A percentile compares a stretch with the other conserved stretches of the same genome.
phyloP scores from a whole-genome alignment of 2,797 vertebrate species.

The Urocyon cinereoargenteus region DNA sequence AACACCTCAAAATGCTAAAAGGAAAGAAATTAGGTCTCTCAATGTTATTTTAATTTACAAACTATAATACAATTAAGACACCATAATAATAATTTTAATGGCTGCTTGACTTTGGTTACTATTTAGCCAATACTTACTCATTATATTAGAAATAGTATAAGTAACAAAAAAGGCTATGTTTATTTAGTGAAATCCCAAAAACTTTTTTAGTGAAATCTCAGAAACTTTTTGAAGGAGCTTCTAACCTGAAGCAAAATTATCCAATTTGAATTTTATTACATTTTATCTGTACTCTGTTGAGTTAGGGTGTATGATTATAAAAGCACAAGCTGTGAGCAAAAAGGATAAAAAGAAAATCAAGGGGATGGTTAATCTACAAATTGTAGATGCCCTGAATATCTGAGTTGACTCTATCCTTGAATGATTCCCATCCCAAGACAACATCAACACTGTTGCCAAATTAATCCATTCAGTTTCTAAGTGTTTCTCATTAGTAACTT shows the following conservation, averaged over 20 bases:
- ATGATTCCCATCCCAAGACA: background rate
- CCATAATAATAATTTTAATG: background rate
- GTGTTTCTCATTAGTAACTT: constrained; percentile 30
- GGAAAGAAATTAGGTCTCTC: background rate
- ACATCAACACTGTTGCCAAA: background rate
- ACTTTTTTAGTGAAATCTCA: background rate
- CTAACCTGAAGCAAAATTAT: constrained; percentile 10
- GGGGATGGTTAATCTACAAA: background rate
- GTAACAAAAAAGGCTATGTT: background rate
- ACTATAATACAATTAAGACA: background rate
- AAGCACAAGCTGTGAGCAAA: background rate
- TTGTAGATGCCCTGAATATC: background rate
- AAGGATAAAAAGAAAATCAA: background rate
- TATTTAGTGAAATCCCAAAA: background rate
- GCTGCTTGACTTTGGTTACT: background rate
- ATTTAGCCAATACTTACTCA: background rate
- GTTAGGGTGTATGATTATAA: background rate
- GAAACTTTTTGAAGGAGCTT: background rate
- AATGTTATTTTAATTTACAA: background rate
- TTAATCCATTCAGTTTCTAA: background rate
- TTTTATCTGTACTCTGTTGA: constrained; percentile 11
- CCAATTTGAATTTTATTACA: background rate
- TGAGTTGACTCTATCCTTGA: background rate
- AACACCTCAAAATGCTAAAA: background rate
- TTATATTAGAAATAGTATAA: background rate